Evolutionary conservation across 2,888 invertebrate species (phyloP).

Genomic region (Meta bourneti): DNA sequence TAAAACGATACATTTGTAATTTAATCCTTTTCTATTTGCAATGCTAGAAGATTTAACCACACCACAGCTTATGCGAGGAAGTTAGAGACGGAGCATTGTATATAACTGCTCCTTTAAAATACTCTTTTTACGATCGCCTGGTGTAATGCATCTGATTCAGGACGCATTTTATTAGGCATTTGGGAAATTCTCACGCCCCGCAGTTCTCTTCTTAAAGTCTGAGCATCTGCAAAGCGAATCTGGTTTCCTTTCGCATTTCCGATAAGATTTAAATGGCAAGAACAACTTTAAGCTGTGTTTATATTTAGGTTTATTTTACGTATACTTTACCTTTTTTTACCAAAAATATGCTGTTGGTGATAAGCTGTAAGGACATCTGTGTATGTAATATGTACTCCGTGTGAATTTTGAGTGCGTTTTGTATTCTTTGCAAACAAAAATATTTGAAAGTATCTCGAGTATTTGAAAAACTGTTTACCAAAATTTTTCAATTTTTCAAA

Average conservation of each 20-base stretch:
- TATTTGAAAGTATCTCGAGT: too few relatives aligned
- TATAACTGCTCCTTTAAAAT: not conserved
- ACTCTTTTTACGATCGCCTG: not conserved
- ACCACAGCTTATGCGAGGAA: not conserved
- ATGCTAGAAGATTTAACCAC: not conserved
- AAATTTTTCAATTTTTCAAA: too few relatives aligned
- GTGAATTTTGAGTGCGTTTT: too few relatives aligned
- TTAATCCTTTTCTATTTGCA: not conserved
- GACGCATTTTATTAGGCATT: constrained; percentile 12
- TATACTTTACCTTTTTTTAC: not conserved
- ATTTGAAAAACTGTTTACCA: too few relatives aligned
- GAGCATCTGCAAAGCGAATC: not conserved
- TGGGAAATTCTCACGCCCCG: constrained; percentile 2
- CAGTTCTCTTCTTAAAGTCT: not conserved
- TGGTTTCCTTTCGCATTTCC: not conserved
- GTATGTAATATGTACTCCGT: not conserved
- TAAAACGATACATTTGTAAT: not conserved
- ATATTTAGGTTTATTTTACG: not conserved
- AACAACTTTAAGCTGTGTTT: not conserved
- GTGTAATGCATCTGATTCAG: constrained; percentile 4
- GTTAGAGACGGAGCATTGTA: not conserved
- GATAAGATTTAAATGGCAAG: not conserved
- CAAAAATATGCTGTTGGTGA: not conserved
- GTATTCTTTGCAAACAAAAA: too few relatives aligned
- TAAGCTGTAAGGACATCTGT: not conserved